phyloP scores from a whole-genome alignment of 30 jellyfish, hydroid and myxozoan genomes.

The Morbakka virulenta region DNA sequence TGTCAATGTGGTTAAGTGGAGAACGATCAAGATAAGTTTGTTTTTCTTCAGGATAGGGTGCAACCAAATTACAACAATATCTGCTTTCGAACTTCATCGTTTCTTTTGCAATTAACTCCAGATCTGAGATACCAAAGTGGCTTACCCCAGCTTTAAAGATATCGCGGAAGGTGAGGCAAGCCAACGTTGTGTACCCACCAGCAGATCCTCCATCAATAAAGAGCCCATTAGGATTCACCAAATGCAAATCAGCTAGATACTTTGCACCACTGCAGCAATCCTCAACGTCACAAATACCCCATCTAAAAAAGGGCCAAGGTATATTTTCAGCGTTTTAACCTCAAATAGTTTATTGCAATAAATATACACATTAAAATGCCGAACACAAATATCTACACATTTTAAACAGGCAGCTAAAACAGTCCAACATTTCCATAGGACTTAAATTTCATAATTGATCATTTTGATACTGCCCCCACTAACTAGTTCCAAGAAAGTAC shows the following conservation, averaged over 20 bases:
- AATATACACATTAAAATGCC: no score
- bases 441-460: no score
- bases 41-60: slow-evolving; percentile 59
- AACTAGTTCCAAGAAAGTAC: no score
- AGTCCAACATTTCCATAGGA: no score
- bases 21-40: slow-evolving; percentile 64
- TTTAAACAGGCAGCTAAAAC: no score
- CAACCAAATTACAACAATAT: slow-evolving; percentile 57
- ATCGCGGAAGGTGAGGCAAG: slow-evolving; percentile 64
- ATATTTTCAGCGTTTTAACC: no score
- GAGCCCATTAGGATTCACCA: slow-evolving; percentile 66
- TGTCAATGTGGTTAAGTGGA: slow-evolving; percentile 66
- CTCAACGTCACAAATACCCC: slow-evolving; percentile 90
- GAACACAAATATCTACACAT: no score
- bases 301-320: slow-evolving; percentile 33
- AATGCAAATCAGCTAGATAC: slow-evolving; percentile 65
- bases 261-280: slow-evolving; percentile 75
- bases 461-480: no score
- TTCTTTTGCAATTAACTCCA: slow-evolving; percentile 44
- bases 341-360: no score
- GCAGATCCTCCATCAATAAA: slow-evolving; percentile 87
- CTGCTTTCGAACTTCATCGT: slow-evolving; percentile 85
- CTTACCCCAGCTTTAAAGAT: slow-evolving; percentile 85
- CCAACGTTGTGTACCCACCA: slow-evolving; percentile 83
- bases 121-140: slow-evolving; percentile 77